Evolutionary conservation across 2,797 vertebrate species (phyloP), one percentile per base, ranked within the genome.

Genomic region (Tolypeutes matacus): DNA sequence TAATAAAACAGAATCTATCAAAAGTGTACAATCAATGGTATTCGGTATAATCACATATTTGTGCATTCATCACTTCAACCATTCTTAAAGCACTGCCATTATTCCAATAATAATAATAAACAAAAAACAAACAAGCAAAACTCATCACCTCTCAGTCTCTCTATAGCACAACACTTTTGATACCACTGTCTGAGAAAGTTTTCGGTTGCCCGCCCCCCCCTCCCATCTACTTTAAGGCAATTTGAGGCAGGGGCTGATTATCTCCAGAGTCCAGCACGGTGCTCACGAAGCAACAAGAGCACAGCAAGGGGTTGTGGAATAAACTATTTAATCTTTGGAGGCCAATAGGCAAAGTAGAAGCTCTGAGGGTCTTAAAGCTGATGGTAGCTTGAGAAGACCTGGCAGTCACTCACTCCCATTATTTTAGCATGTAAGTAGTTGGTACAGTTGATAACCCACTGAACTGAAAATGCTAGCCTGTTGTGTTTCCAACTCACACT

Each of bases 271-370:
- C 11, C 11, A 5, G 69, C 7, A 31, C 1, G 4, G 56, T 1
- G 39, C 18, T 51, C 49, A 25, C 5, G 27, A 34, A 42, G 6
- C 3, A 4, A 14, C 31, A 27, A 42, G 51, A 15, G 34, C 21
- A 29, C 31, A 34, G 65, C 12, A 15, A 31, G 23, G 0, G 15
- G 11, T 21, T 36, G 7, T 7, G 29, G 49, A 36, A 7, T n/a
- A 25, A 62, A 65, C 42, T n/a, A 29, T 9, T 23, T 15, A 17
- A 46, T 5, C 60, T 86, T 67, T 36, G 39, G 12, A 25, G 42
- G 58, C 1, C 15, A 53, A 56, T 0, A 6, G 11, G 29, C 0
- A 7, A 21, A n/a, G 15, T 21, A 8, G 34, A 11, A 2, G 27
- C 7, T 58, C 7, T 20, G 42, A 62, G 39, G 36, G 64, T 49